Base-by-base conservation (phyloP, 1,140 invertebrate genomes). In the Drosophila subobscura region DNA sequence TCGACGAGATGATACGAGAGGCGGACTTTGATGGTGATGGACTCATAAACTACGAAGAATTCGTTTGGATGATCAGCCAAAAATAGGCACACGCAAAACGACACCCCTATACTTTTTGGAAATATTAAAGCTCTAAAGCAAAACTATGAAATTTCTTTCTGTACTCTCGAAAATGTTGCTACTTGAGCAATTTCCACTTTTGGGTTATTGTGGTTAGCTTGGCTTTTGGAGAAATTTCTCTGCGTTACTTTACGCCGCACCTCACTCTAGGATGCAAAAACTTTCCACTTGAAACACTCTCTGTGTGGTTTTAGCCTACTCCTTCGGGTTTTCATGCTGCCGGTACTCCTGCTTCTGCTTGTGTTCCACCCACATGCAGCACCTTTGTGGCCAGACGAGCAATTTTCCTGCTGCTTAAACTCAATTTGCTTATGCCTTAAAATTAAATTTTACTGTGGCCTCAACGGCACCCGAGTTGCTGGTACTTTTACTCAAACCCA, bases 21-120 rank as follows among this genome's bases (percentile, higher is more conserved):
- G 97, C 97, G 14, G 97, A 98, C 93, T 92, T 97, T 0, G 97
- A 98, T 91, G 97, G 97, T 0, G 97, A 98, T 89, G 97, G 97
- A 78, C 95, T 96, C 94, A 96, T 97, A 78, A 96, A 96, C 92
- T 97, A 96, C 91, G 95, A 96, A 93, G 90, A 94, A 94, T 89
- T 89, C 33, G 81, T 89, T 5, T 79, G 66, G 44, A 86, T 89
- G 68, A 88, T 88, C 7, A 64, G 57, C 22, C 79, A 84, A 14
- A 85, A 77, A 42, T 85, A 68, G 33, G 8, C 33, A 14, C 0
- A 7, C 27, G 8, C 20, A 22, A 8, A 10, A 2, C 8, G 14
- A 20, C 3, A 3, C 46, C 5, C n/a, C 3, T 20, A 20, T 20
- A 20, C 16, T 20, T 25, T 49, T 6, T 12, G 10, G 5, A 29